Evolutionary conservation across 2,888 invertebrate species (phyloP), one percentile per base, ranked within the genome.

Genomic region (Hyposoter didymator): DNA sequence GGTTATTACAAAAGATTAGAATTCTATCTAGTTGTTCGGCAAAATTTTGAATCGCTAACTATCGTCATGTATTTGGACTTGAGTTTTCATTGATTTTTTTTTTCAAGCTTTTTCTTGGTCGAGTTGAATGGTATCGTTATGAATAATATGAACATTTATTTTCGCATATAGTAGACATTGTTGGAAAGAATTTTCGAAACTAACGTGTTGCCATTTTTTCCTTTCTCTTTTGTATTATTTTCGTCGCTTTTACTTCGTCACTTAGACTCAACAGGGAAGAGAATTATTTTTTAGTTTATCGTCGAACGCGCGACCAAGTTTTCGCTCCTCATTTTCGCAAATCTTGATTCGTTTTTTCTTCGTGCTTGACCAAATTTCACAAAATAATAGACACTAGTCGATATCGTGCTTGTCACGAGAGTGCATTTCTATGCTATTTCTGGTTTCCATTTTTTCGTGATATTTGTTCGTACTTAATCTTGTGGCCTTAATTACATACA

Each of bases 1-100:
- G 70, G 28, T 72, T 74, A 19, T 91, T 91, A 92, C 88, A 92
- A 92, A 92, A 92, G 89, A 90, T 88, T 91, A 91, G 86, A 90
- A 52, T 43, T 87, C 88, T 79, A 2, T 80, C 87, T 89, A 90
- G 87, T 84, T 86, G 84, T 84, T 88, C 76, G 88, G 89, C 80
- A 89, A 87, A 92, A 91, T 90, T 89, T 90, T 84, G 88, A 90
- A 91, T 89, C 84, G 87, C 89, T 91, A 91, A 88, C 88, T 91
- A 90, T 87, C 87, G 62, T 81, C 84, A 87, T 84, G 66, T 81
- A 82, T 86, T 59, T 78, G 81, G 85, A 78, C 82, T 84, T 45
- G 80, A 64, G 79, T 84, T 76, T 78, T 64, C 45, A 80, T 84
- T 45, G 14, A 52, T 19, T 67, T 39, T 67, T n/a, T 52, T 59